Evolutionary conservation across 2,113 vertebrate species (phyloP), one percentile per base, ranked within the genome.

Genomic region (Erythrocercus mccallii): DNA sequence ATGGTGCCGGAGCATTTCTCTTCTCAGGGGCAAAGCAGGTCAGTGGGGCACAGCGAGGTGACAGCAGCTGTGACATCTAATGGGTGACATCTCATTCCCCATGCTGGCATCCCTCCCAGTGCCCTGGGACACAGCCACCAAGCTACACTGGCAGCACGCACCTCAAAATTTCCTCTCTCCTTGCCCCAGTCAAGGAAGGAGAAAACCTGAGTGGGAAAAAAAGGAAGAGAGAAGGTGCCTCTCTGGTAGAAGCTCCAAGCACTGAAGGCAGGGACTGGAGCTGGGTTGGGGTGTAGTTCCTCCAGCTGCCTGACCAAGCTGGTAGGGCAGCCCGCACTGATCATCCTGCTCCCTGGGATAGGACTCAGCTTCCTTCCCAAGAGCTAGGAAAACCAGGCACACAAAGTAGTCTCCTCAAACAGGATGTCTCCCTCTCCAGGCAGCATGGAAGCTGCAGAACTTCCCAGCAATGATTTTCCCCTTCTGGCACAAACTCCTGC

Each of bases 81-180:
- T n/a, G 24, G 30, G 40, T 62, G 58, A 64, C n/a, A 69, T 19
- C 53, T 82, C 62, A 83, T 47, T 61, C 47, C 61, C 16, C 30
- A 8, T 1, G 2, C 13, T 12, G 23, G 37, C 53, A 74, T 23
- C 42, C 33, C 30, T 86, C 66, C 37, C 1, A 2, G 31, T 7
- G n/a, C 23, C 24, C 53, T 33, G 21, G 50, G 58, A 80, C 0
- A 1, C 17, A n/a, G 66, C 37, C 66, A 38, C 42, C 33, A 51
- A 42, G 27, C 38, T 35, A 35, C 1, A 1, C 45, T 35, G 24
- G 47, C 40, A 84, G 35, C 53, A 77, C 0, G 0, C 0, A 0
- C 13, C 28, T 27, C 4, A 2, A 30, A 79, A 53, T 58, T 62
- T 58, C 40, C 42, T 79, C 64, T 54, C 70, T 65, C 51, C 66